A percentile compares a stretch with the other conserved stretches of the same genome.
Conservation (phyloP, 2,888 invertebrate species). For the Blera fallax region DNA sequence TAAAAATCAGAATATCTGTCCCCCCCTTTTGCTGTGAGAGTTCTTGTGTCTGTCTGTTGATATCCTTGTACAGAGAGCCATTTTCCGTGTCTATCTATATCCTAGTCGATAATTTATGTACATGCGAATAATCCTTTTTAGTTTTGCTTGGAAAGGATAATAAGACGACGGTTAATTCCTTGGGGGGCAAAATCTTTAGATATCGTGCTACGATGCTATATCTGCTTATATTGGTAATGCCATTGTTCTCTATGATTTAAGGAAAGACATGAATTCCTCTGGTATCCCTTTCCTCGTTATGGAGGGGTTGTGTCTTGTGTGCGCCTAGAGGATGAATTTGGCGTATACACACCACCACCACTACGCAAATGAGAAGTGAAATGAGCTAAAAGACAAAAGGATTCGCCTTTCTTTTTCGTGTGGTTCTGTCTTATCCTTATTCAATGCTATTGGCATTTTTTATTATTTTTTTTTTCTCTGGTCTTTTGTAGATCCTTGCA, state of each 20-base stretch:
- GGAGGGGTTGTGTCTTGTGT: constrained; percentile 13
- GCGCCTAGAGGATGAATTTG: constrained; percentile 45
- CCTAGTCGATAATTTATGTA: constrained; percentile 61
- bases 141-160: constrained; percentile 56
- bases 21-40: background rate
- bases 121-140: constrained; percentile 65
- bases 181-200: constrained; percentile 46
- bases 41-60: background rate
- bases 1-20: constrained; percentile 36
- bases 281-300: constrained; percentile 7
- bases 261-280: background rate
- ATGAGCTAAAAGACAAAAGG: constrained; percentile 68
- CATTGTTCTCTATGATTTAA: constrained; percentile 28
- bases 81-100: constrained; percentile 12
- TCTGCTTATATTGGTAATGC: constrained; percentile 26
- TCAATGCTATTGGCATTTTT: constrained; percentile 67
- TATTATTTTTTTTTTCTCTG: constrained; percentile 19
- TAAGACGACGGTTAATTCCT: constrained; percentile 67
- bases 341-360: constrained; percentile 13
- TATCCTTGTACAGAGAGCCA: background rate
- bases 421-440: constrained; percentile 55
- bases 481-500: constrained; percentile 33
- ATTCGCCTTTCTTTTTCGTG: constrained; percentile 33
- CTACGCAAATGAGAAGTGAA: constrained; percentile 66
- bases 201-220: background rate